A percentile compares a stretch with the other conserved stretches of the same genome.
phyloP scores from a whole-genome alignment of 2,113 vertebrate genomes.

The Guaruba guarouba region DNA sequence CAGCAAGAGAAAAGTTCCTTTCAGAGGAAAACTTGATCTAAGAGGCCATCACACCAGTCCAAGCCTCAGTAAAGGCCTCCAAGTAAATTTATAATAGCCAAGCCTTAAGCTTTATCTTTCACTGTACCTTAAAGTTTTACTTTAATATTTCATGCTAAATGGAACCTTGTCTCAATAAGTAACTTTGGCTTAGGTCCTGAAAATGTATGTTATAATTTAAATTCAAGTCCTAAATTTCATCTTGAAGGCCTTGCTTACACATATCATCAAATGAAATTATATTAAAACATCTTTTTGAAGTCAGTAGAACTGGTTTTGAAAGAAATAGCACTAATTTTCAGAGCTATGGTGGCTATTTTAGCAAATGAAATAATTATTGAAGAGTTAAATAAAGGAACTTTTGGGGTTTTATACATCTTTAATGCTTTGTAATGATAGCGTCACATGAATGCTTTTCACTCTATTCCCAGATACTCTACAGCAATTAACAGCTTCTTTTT shows the following conservation, averaged over 20 bases:
- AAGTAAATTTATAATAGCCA: neutral
- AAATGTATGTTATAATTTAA: neutral
- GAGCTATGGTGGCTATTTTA: neutral
- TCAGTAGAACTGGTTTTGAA: neutral
- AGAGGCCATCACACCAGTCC: neutral
- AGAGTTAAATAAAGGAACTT: neutral
- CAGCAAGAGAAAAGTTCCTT: neutral
- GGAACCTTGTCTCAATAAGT: neutral
- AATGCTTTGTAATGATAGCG: accelerated
- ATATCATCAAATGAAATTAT: neutral
- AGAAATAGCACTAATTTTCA: neutral
- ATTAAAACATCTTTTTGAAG: neutral
- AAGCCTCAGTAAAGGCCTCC: neutral
- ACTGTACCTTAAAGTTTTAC: neutral
- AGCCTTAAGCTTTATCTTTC: neutral
- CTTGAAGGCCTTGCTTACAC: neutral
- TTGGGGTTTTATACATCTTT: neutral
- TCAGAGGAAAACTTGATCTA: neutral
- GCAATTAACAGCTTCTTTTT: neutral
- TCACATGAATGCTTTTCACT: neutral
- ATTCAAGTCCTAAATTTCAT: neutral
- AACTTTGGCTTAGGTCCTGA: neutral
- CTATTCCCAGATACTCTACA: neutral
- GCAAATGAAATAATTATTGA: neutral
- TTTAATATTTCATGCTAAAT: neutral